A percentile compares a stretch with the other conserved stretches of the same genome.
These are phyloP conservation scores for Naja naja DNA, from an alignment of 2,113 vertebrate species.

Conservation along the genomic window DNA sequence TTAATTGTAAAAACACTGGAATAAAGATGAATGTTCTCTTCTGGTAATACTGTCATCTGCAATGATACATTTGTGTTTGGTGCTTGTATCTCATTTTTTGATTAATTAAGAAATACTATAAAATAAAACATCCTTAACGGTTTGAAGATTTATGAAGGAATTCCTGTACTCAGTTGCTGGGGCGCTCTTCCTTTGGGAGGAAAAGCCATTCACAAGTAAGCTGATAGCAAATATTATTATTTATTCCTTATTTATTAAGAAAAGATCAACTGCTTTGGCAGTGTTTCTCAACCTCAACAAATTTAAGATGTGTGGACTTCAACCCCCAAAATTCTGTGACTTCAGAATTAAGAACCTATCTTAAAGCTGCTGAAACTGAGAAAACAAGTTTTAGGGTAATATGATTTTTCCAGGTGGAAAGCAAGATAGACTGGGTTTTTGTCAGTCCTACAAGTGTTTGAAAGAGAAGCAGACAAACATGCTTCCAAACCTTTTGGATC, in stretches of 20 bases:
- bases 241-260: neutral
- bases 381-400: neutral
- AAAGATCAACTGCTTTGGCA: neutral
- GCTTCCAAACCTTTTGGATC: neutral
- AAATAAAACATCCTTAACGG: slow-evolving; percentile 50
- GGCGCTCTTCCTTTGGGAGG: slow-evolving; percentile 93
- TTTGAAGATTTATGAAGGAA: slow-evolving; percentile 90
- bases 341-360: neutral
- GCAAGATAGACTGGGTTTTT: neutral
- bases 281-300: neutral
- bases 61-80: neutral
- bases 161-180: slow-evolving; percentile 92
- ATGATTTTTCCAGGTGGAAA: neutral
- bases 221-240: neutral
- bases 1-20: neutral
- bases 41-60: neutral
- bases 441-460: neutral
- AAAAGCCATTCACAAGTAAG: slow-evolving; percentile 95
- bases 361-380: neutral
- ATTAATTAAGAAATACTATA: neutral
- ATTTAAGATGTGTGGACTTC: neutral
- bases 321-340: neutral
- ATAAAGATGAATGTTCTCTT: neutral
- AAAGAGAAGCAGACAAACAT: neutral
- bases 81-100: too few relatives aligned